Base-by-base conservation (phyloP, 2,888 invertebrate species). In the Creontiades dilutus region DNA sequence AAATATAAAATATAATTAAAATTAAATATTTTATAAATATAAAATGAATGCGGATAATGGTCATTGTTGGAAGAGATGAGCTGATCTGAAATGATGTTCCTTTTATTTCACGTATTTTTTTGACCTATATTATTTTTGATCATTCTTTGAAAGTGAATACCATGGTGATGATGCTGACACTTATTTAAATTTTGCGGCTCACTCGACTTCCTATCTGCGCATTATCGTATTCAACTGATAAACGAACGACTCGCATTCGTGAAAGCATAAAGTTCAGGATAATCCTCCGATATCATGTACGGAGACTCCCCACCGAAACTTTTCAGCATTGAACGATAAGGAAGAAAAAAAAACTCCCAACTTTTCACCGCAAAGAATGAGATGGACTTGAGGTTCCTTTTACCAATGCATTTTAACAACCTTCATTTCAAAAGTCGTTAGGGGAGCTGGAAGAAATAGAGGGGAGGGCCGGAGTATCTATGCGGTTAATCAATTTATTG, bases 401-500 rank as follows among this genome's bases (percentile, higher is more conserved):
- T 76, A 48, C 87, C 88, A 88, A 88, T 88, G 88, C 88, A 88
- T 88, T 88, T 88, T 88, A 88, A 88, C 88, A 88, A 88, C 88
- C 88, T 88, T 88, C 88, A 88, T 88, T 88, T 88, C 88, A 23
- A 80, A 80, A 88, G 88, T 88, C 88, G 80, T 88, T 88, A 88
- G 55, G 52, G 52, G 11, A 52, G 52, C 52, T 5, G 52, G 11
- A 12, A 52, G 52, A 12, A 13, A 75, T 11, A 75, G 2, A 28
- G 19, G 75, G 23, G n/a, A n/a, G n/a, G 52, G 52, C 3, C 13
- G 52, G 52, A 52, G 52, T 89, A 89, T 89, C 89, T 82, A 37
- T 16, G 78, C 82, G 89, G 68, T 82, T 89, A 89, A 89, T 89
- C 89, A 89, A 89, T 89, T 89, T 89, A 89, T 89, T 81, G 89